Conservation (phyloP, 2,797 vertebrate genomes). For the Petrocephalus sullivani region DNA sequence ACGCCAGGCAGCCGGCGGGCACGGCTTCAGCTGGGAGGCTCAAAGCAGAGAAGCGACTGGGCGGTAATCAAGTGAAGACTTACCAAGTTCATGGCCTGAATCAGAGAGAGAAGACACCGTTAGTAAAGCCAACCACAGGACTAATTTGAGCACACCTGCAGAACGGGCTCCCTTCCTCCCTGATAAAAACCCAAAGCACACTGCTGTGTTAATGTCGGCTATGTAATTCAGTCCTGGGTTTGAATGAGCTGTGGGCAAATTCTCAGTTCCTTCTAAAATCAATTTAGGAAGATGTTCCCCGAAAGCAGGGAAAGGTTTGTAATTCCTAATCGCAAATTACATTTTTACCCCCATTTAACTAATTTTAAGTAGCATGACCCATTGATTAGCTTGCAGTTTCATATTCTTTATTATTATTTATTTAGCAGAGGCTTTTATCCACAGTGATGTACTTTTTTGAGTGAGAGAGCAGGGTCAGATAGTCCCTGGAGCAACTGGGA, state of each 20-base stretch:
- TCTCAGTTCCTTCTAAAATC: background rate
- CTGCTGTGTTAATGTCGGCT: background rate
- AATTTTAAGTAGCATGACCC: background rate
- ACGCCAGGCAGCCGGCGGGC: background rate
- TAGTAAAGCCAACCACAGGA: slow-evolving; percentile 43
- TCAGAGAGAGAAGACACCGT: slow-evolving; percentile 58
- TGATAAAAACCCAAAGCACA: background rate
- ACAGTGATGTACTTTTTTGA: background rate
- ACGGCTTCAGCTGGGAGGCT: slow-evolving; percentile 34
- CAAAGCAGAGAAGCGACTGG: slow-evolving; percentile 51
- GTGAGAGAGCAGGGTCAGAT: background rate
- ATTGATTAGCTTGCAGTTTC: background rate
- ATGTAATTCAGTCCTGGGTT: background rate
- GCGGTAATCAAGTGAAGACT: slow-evolving; percentile 52
- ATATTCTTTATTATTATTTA: background rate
- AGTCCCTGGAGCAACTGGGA: background rate
- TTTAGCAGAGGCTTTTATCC: background rate
- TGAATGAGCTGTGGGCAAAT: background rate
- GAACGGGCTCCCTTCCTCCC: background rate
- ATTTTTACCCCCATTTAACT: background rate
- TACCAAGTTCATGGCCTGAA: slow-evolving; percentile 78
- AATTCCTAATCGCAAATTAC: background rate
- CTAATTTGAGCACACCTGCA: background rate
- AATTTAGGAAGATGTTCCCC: background rate
- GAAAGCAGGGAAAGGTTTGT: background rate